A percentile compares a stretch with the other conserved stretches of the same genome.
Evolutionary conservation across 2,113 vertebrate species (phyloP).

Genomic region (Tupaia chinensis): DNA sequence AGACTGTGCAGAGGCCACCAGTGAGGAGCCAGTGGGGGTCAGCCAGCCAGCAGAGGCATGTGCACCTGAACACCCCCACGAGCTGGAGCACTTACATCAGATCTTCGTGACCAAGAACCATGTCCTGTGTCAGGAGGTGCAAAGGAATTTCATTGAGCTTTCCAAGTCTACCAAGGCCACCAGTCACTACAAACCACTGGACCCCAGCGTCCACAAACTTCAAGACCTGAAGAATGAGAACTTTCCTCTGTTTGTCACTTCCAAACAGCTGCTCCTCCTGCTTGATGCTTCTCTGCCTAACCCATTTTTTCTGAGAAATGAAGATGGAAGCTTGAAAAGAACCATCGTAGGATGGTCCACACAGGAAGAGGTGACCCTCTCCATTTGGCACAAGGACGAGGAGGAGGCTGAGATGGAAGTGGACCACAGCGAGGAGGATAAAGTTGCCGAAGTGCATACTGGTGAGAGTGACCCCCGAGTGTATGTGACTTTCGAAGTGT

Average conservation of each 20-base stretch:
- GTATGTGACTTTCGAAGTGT: conserved; percentile 88
- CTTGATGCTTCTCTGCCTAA: conserved; percentile 89
- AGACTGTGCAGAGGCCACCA: not conserved
- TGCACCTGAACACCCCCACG: not conserved
- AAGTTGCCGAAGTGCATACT: conserved; percentile 32
- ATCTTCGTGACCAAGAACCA: conserved; percentile 92
- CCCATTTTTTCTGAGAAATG: conserved; percentile 90
- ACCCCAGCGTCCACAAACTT: conserved; percentile 85
- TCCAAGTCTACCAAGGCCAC: conserved; percentile 89
- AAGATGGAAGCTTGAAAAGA: conserved; percentile 90
- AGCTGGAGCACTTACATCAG: conserved; percentile 89
- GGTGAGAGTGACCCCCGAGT: conserved; percentile 85
- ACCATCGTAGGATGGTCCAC: conserved; percentile 87
- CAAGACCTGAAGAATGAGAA: conserved; percentile 90
- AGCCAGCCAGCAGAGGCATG: accelerated
- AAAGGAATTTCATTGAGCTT: conserved; percentile 90
- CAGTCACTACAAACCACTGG: conserved; percentile 88
- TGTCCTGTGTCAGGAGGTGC: conserved; percentile 90
- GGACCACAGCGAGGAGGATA: conserved; percentile 83
- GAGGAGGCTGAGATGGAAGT: conserved; percentile 84
- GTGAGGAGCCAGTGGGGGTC: not conserved
- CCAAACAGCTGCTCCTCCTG: conserved; percentile 88
- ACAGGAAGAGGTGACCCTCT: conserved; percentile 84
- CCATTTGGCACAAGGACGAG: conserved; percentile 86
- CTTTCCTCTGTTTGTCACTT: conserved; percentile 90